phyloP scores from a whole-genome alignment of 2,797 vertebrate genomes.

The Dryobates pubescens region DNA sequence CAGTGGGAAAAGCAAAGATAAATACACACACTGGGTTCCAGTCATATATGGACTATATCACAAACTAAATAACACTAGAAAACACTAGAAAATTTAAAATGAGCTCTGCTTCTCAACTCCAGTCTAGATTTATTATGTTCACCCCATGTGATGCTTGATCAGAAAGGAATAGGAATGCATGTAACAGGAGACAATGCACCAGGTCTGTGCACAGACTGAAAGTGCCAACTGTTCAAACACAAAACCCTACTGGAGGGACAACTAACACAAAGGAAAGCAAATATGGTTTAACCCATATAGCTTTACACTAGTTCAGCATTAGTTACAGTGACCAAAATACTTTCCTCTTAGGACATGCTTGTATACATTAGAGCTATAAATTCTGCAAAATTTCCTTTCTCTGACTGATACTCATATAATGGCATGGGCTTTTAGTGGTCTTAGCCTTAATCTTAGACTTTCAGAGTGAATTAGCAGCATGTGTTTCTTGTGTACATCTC shows the following conservation, averaged over 20 bases:
- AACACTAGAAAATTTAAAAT: neutral
- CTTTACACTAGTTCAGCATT: neutral
- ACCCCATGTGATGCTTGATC: neutral
- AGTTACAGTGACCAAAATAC: neutral
- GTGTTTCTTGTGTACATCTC: neutral
- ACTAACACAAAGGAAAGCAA: neutral
- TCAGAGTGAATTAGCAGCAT: neutral
- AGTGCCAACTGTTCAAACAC: constrained; percentile 34
- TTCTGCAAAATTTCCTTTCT: neutral
- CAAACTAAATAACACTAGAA: constrained; percentile 9
- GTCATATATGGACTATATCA: neutral
- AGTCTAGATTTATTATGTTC: neutral
- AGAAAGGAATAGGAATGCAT: neutral
- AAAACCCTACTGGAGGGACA: neutral
- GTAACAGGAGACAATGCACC: neutral
- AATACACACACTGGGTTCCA: neutral
- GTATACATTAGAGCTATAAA: neutral
- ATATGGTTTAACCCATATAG: neutral
- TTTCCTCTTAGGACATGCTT: neutral
- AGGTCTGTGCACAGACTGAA: neutral
- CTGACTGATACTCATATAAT: neutral
- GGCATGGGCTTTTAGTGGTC: neutral
- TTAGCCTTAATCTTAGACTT: constrained; percentile 18
- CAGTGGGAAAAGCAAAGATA: constrained; percentile 26
- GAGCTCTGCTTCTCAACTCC: neutral